Percentiles rank a stretch among this genome's conserved stretches.
Evolutionary conservation across 1,140 invertebrate species (phyloP).

Genomic region (Pseudomyrmex flavicornis): DNA sequence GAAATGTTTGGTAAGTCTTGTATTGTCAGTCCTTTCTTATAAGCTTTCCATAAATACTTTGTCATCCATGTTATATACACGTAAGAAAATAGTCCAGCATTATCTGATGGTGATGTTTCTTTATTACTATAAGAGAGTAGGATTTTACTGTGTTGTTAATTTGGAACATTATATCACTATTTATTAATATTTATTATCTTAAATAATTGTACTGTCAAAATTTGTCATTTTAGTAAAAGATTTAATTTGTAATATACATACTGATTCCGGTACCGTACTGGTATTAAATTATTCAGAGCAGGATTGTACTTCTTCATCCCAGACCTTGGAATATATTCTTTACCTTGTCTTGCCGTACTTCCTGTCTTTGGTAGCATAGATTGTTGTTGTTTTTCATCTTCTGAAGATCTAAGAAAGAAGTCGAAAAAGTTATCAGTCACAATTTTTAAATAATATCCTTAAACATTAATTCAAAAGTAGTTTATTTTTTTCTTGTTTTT

Average conservation of each 20-base stretch:
- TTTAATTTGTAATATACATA: slow-evolving; percentile 57
- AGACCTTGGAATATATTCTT: slow-evolving; percentile 65
- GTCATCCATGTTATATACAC: slow-evolving; percentile 87
- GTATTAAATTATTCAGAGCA: slow-evolving; percentile 76
- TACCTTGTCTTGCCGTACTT: slow-evolving; percentile 57
- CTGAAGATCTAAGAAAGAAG: slow-evolving; percentile 6
- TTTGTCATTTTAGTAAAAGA: too few species aligned
- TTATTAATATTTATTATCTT: not conserved
- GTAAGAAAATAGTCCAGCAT: slow-evolving; percentile 79
- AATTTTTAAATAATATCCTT: not conserved
- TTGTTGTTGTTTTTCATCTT: slow-evolving; percentile 21
- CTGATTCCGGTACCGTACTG: slow-evolving; percentile 67
- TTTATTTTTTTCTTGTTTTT: not conserved
- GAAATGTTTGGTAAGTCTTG: slow-evolving; percentile 85
- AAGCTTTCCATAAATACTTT: slow-evolving; percentile 86
- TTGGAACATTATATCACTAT: not conserved
- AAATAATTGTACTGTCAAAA: not conserved
- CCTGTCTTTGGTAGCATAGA: slow-evolving; percentile 66
- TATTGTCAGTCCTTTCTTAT: slow-evolving; percentile 83
- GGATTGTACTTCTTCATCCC: slow-evolving; percentile 71
- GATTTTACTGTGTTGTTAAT: not conserved
- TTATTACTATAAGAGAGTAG: slow-evolving; percentile 52
- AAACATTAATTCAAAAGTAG: not conserved
- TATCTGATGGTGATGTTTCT: slow-evolving; percentile 67
- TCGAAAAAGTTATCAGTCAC: slow-evolving; percentile 1